phyloP scores from a whole-genome alignment of 2,888 invertebrate species.

The Nemotelus nigrinus region DNA sequence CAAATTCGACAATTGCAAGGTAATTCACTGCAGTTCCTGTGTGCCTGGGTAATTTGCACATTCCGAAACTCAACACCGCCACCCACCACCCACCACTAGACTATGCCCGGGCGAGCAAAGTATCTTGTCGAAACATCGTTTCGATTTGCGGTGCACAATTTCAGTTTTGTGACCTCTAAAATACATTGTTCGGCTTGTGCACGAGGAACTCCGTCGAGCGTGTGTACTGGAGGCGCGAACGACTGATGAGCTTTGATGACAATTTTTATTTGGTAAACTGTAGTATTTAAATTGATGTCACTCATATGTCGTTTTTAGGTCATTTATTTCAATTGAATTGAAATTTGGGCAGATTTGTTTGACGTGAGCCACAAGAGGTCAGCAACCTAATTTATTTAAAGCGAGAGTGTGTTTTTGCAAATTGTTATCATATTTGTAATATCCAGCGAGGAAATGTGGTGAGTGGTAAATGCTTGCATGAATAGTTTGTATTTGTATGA shows the following conservation, averaged over 20 bases:
- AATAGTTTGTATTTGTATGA: too few relatives aligned
- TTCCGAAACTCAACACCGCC: background rate
- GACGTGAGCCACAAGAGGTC: constrained; percentile 12
- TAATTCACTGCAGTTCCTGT: constrained; percentile 42
- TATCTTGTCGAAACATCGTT: background rate
- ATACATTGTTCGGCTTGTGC: background rate
- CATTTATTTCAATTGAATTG: constrained; percentile 42
- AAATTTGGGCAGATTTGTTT: constrained; percentile 24
- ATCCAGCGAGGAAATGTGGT: too few relatives aligned
- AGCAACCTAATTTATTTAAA: constrained; percentile 21
- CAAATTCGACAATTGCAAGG: constrained; percentile 39
- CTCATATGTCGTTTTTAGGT: constrained; percentile 37
- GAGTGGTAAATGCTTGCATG: too few relatives aligned
- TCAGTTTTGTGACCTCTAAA: constrained; percentile 35
- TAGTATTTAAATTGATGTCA: constrained; percentile 39
- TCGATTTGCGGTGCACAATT: constrained; percentile 24
- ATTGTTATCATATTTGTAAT: too few relatives aligned
- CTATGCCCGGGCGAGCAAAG: background rate
- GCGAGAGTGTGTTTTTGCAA: too few relatives aligned
- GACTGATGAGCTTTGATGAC: constrained; percentile 11
- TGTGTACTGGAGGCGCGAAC: background rate
- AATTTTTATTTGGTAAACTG: constrained; percentile 35
- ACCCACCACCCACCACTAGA: background rate
- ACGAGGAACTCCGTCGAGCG: background rate
- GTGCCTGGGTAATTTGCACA: background rate